Evolutionary conservation across 2,113 vertebrate species (phyloP).

Genomic region (Ascaphus truei): DNA sequence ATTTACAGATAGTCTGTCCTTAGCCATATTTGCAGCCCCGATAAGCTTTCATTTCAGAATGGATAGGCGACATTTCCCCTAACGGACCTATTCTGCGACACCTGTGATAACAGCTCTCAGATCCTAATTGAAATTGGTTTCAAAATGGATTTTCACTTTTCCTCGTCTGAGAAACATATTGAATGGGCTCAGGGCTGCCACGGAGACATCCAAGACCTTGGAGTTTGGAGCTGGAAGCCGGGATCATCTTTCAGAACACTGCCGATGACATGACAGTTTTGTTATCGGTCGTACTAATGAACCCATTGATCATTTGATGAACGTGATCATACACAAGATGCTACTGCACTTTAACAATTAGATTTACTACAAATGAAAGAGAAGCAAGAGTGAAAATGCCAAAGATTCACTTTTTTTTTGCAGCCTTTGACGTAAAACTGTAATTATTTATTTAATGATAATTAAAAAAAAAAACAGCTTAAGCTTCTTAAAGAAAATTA

Average conservation of each 20-base stretch:
- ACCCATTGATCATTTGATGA: conserved; percentile 99
- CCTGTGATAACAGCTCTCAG: conserved; percentile 99
- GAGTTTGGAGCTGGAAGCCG: conserved; percentile 78
- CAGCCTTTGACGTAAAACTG: too few species aligned
- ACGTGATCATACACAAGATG: conserved; percentile 88
- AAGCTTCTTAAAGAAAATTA: conserved; percentile 2
- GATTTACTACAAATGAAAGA: conserved; percentile 51
- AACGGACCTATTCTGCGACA: conserved; percentile 97
- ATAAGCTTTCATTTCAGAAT: conserved; percentile 99
- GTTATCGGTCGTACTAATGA: conserved; percentile 99
- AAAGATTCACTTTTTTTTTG: too few species aligned
- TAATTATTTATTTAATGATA: conserved; percentile 4
- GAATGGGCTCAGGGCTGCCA: conserved; percentile 78
- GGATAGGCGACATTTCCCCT: conserved; percentile 99
- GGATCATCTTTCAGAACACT: conserved; percentile 91
- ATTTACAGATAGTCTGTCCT: conserved; percentile 99
- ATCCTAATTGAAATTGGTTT: conserved; percentile 99
- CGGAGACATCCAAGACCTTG: conserved; percentile 69
- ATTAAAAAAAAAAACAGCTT: conserved; percentile 39
- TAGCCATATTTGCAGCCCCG: conserved; percentile 96
- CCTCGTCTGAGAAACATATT: conserved; percentile 86
- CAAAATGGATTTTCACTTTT: conserved; percentile 99
- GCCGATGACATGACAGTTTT: conserved; percentile 89
- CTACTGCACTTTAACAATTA: conserved; percentile 63
- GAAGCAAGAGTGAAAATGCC: neutral